phyloP scores from a whole-genome alignment of 30 jellyfish, hydroid and myxozoan genomes.

The Aurelia aurita complex sp. Pacific region DNA sequence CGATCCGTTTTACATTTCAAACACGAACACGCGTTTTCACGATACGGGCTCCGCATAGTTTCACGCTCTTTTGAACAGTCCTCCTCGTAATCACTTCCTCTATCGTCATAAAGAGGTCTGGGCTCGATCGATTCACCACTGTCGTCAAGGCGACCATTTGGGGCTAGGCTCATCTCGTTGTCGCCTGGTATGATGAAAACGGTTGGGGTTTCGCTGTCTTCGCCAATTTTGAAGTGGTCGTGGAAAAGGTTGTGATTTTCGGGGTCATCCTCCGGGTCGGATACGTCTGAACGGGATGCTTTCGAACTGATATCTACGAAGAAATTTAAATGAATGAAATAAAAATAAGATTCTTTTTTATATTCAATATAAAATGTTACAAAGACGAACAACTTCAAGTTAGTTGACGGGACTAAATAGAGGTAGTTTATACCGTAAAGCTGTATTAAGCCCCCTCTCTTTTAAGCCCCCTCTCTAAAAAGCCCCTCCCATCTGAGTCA shows the following conservation, averaged over 20 bases:
- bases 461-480: no score
- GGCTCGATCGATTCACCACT: conserved; percentile 44
- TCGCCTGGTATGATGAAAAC: conserved; percentile 61
- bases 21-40: conserved; percentile 37
- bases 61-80: conserved; percentile 26
- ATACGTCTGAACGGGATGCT: background rate
- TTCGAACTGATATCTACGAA: conserved; percentile 50
- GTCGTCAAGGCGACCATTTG: conserved; percentile 61
- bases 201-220: conserved; percentile 53
- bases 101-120: conserved; percentile 44
- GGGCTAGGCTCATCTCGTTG: conserved; percentile 27
- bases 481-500: no score
- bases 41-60: conserved; percentile 1
- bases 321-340: background rate
- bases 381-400: no score
- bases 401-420: no score
- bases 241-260: conserved; percentile 10
- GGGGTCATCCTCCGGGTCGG: conserved; percentile 41
- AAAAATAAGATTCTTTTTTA: no score
- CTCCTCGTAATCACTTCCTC: conserved; percentile 31
- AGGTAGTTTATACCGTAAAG: no score
- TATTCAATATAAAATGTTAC: no score
- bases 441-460: no score
- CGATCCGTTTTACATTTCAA: conserved; percentile 34
- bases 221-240: conserved; percentile 36